phyloP scores from a whole-genome alignment of 2,888 invertebrate species.

The Diaperis boleti region DNA sequence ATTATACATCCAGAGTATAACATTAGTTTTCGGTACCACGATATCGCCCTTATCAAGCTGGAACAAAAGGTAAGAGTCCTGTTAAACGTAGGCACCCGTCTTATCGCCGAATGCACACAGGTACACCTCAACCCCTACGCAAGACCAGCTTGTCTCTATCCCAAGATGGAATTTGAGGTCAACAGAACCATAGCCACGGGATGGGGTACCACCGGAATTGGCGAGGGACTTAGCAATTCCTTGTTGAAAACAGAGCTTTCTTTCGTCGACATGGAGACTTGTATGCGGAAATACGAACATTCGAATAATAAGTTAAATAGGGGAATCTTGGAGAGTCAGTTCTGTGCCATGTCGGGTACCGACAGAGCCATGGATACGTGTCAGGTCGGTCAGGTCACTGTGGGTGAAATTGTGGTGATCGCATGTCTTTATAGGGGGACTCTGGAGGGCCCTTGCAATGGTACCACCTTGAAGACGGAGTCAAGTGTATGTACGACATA shows the following conservation, averaged over 20 bases:
- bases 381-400: no score
- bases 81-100: no score
- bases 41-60: not conserved
- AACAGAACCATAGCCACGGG: not conserved
- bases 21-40: not conserved
- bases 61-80: no score
- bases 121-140: not conserved
- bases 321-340: not conserved
- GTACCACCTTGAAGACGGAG: not conserved
- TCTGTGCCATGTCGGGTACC: not conserved
- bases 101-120: no score
- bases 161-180: not conserved
- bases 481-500: conserved; percentile 1
- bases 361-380: not conserved
- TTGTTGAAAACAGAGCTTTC: not conserved
- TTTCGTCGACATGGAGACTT: not conserved
- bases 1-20: not conserved
- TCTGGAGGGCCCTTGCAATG: conserved; percentile 2
- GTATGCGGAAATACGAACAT: not conserved
- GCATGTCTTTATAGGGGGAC: no score
- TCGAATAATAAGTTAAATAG: not conserved
- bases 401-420: no score
- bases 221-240: not conserved
- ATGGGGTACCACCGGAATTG: not conserved
- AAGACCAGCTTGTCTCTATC: not conserved